phyloP scores from a whole-genome alignment of 2,113 vertebrate species.

The Engystomops pustulosus region DNA sequence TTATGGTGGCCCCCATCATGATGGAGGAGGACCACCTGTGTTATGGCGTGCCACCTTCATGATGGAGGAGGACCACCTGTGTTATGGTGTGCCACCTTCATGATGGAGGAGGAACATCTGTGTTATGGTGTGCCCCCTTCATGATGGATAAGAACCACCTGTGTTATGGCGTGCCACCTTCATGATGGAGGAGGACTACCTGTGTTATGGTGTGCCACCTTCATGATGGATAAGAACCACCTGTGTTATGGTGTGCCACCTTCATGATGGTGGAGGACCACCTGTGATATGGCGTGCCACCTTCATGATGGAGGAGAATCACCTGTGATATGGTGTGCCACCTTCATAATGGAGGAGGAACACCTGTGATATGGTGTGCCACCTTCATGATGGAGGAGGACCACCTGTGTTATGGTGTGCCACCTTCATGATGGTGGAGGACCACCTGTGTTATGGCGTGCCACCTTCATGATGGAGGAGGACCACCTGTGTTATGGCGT shows the following conservation, averaged over 20 bases:
- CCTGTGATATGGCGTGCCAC: background rate
- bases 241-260: background rate
- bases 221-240: background rate
- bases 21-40: too few relatives aligned
- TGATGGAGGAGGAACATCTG: background rate
- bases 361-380: background rate
- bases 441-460: too few relatives aligned
- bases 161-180: background rate
- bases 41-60: background rate
- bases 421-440: too few relatives aligned
- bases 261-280: background rate
- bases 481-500: background rate
- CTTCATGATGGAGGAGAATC: background rate
- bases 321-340: background rate
- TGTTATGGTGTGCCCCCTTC: background rate
- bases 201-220: background rate
- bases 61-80: background rate
- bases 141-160: background rate
- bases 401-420: background rate
- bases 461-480: too few relatives aligned
- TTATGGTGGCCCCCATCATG: background rate
- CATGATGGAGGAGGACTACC: background rate
- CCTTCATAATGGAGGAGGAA: background rate
- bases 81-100: background rate
- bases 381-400: background rate